Conservation (phyloP, 1,140 invertebrate species). For the Stegodyphus dumicola region DNA sequence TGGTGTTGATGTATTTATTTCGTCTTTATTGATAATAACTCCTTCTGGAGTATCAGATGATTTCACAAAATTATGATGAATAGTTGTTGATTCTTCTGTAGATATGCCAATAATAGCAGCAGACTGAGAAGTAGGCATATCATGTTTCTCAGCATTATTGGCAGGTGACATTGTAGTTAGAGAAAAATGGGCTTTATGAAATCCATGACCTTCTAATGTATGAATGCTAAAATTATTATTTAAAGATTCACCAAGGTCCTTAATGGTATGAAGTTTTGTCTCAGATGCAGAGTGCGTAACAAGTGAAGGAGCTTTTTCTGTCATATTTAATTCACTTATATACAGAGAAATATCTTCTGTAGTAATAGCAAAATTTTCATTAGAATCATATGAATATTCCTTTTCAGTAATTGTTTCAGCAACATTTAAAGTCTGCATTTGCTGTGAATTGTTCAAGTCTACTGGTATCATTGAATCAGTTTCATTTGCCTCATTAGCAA, state of each 20-base stretch:
- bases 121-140: neutral
- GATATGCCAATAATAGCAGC: neutral
- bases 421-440: too few species aligned
- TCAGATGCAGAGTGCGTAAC: too few species aligned
- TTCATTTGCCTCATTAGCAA: too few species aligned
- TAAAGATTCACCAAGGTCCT: neutral
- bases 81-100: neutral
- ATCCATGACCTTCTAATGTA: slow-evolving; percentile 28
- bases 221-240: neutral
- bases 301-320: too few species aligned
- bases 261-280: neutral
- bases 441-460: too few species aligned
- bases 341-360: too few species aligned
- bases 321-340: too few species aligned
- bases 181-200: slow-evolving; percentile 1
- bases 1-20: neutral
- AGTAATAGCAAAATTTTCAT: too few species aligned
- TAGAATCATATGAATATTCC: too few species aligned
- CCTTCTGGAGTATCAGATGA: neutral
- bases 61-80: neutral
- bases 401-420: too few species aligned
- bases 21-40: neutral
- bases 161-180: neutral
- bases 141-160: neutral
- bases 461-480: too few species aligned